Evolutionary conservation across 2,797 vertebrate genomes (phyloP).

Genomic region (Enteromius afrohamiltoni): DNA sequence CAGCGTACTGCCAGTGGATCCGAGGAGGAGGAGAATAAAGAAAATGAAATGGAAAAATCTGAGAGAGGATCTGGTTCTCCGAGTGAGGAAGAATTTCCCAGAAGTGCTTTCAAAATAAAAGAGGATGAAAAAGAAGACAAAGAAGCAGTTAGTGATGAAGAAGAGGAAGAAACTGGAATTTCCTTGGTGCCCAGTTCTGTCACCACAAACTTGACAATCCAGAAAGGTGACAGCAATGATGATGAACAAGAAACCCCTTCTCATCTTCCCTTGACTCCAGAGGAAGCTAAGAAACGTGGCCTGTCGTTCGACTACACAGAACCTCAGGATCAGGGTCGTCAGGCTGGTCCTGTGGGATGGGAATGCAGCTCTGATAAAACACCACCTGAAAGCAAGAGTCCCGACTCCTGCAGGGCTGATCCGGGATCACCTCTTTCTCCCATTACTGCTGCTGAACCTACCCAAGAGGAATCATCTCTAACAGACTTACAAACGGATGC

Average conservation of each 20-base stretch:
- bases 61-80: conserved; percentile 35
- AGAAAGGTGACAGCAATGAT: conserved; percentile 35
- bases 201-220: conserved; percentile 35
- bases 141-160: conserved; percentile 27
- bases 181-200: conserved; percentile 32
- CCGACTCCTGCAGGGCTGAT: conserved; percentile 61
- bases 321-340: conserved; percentile 52
- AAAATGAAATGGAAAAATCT: conserved; percentile 39
- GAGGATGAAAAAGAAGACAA: conserved; percentile 34
- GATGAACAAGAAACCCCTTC: conserved; percentile 16
- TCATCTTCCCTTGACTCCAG: conserved; percentile 51
- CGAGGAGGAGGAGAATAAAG: conserved; percentile 54
- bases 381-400: conserved; percentile 63
- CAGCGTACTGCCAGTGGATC: conserved; percentile 44
- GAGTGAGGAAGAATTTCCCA: conserved; percentile 27
- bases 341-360: conserved; percentile 43
- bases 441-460: conserved; percentile 30
- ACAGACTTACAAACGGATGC: conserved; percentile 27
- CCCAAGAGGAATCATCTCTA: conserved; percentile 34
- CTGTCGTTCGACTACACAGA: conserved; percentile 69
- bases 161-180: conserved; percentile 34
- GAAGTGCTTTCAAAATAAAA: conserved; percentile 19
- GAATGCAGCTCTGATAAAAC: conserved; percentile 60
- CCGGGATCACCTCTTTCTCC: conserved; percentile 63
- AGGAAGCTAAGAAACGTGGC: conserved; percentile 64